Base-by-base conservation (phyloP, 1,140 invertebrate genomes). In the Nebria ingens region DNA sequence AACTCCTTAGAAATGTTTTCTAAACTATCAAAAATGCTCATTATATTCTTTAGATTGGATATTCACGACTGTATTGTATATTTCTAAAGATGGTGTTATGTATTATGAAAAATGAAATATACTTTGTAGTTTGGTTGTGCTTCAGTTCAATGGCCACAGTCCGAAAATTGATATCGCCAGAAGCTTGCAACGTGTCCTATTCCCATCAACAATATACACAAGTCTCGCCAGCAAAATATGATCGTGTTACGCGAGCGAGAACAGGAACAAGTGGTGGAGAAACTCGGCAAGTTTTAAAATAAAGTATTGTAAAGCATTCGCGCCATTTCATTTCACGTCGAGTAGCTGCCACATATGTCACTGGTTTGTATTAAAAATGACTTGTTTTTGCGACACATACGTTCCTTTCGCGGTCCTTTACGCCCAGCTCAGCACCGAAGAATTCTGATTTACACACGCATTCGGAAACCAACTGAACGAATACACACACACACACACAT, bases 271-370 rank as follows among this genome's bases (percentile, higher is more conserved):
- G 25, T n/a, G n/a, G n/a, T n/a, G n/a, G n/a, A n/a, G n/a, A n/a
- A n/a, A n/a, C n/a, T n/a, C n/a, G n/a, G n/a, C n/a, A 34, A 34
- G 25, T 34, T 34, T 34, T 34, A 34, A 34, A 34, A 34, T 34
- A 34, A 34, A 34, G 25, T 34, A 34, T n/a, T 9, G n/a, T n/a
- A n/a, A n/a, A n/a, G n/a, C n/a, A 9, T 34, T 34, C 25, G 25
- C 25, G 25, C 25, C 25, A 34, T 34, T 34, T 34, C 25, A 34
- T 34, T 34, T 6, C 25, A 34, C 25, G 25, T 34, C n/a, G n/a
- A n/a, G n/a, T n/a, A n/a, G n/a, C n/a, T 34, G 25, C 25, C 25
- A 34, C 25, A 34, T 34, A 34, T 34, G 25, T 34, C 25, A 34
- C 6, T n/a, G n/a, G 25, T 34, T 34, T 34, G 25, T 34, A 34